A percentile compares a stretch with the other conserved stretches of the same genome.
Evolutionary conservation across 1,140 invertebrate species (phyloP).

Genomic region (Melanaphis sacchari): DNA sequence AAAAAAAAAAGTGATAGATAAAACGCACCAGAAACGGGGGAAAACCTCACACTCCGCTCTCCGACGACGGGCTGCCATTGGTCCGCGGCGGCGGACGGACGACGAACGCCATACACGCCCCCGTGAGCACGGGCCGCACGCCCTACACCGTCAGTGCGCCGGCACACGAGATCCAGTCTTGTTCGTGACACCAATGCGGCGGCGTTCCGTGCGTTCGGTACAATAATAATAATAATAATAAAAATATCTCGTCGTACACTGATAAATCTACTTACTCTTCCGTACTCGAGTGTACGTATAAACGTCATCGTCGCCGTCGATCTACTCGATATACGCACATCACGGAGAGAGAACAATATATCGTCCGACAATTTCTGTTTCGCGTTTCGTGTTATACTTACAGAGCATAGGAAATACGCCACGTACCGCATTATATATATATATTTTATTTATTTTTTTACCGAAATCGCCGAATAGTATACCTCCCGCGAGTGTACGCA

Average conservation of each 20-base stretch:
- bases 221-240: neutral
- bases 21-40: neutral
- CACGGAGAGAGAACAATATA: neutral
- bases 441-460: neutral
- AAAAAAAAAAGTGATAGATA: neutral
- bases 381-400: neutral
- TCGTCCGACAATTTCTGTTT: neutral
- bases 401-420: too few relatives aligned
- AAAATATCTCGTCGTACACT: neutral
- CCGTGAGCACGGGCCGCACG: constrained; percentile 21
- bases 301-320: neutral
- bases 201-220: constrained; percentile 2
- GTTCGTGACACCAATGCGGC: constrained; percentile 43
- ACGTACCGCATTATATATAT: too few relatives aligned
- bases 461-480: neutral
- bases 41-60: neutral
- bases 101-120: neutral
- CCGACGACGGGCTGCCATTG: neutral
- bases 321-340: neutral
- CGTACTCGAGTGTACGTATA: neutral
- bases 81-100: neutral
- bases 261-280: neutral
- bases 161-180: constrained; percentile 45
- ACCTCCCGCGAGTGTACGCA: neutral
- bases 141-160: neutral